These are phyloP conservation scores for Pogona vitticeps DNA, from an alignment of 2,113 vertebrate species.

Conservation along the genomic window DNA sequence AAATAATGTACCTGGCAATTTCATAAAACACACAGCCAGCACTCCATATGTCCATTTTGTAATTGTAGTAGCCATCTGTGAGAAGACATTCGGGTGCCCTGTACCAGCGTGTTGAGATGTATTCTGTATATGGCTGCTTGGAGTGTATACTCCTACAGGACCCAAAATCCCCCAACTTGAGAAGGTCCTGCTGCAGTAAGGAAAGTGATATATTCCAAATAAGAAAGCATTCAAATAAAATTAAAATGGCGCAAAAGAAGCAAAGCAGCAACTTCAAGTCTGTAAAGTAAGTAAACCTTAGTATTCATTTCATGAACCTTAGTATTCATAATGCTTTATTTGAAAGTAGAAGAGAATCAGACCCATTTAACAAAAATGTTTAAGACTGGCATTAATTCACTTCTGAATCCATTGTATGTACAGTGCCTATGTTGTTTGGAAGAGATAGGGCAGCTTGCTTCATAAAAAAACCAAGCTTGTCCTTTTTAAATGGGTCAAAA, in stretches of 20 bases:
- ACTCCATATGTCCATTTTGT: slow-evolving; percentile 87
- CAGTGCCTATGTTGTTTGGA: background rate
- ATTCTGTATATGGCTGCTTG: slow-evolving; percentile 85
- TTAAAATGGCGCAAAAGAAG: background rate
- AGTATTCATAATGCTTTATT: background rate
- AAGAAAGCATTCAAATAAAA: slow-evolving; percentile 2
- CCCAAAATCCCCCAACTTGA: slow-evolving; percentile 88
- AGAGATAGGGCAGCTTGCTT: background rate
- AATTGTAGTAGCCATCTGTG: slow-evolving; percentile 83
- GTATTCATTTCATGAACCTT: background rate
- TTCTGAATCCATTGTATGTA: background rate
- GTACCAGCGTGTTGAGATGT: slow-evolving; percentile 88
- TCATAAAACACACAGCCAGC: slow-evolving; percentile 88
- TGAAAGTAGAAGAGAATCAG: background rate
- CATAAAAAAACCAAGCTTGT: background rate
- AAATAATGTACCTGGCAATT: slow-evolving; percentile 80
- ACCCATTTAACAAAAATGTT: background rate
- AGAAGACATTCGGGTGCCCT: slow-evolving; percentile 88
- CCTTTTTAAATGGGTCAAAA: slow-evolving; percentile 8
- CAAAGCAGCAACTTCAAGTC: slow-evolving; percentile 6
- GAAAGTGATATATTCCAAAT: background rate
- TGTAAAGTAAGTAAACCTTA: slow-evolving; percentile 17
- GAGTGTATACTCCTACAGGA: slow-evolving; percentile 85
- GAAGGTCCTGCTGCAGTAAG: slow-evolving; percentile 79
- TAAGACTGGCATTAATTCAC: too few species aligned